phyloP scores from a whole-genome alignment of 2,888 invertebrate genomes.

The Mycalesis mineus region DNA sequence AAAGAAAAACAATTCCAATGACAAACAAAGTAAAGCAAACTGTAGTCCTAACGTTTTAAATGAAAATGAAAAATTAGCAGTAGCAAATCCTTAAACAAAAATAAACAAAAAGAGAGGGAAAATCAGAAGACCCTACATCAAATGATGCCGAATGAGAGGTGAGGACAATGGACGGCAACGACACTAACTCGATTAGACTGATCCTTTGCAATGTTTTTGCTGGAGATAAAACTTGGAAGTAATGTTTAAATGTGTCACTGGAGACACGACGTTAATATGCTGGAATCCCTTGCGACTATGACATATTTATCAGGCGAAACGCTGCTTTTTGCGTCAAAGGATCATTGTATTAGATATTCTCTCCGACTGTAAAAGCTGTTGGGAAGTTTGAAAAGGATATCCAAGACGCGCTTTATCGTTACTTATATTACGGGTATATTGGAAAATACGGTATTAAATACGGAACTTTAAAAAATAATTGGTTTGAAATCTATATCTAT shows the following conservation, averaged over 20 bases:
- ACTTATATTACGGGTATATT: neutral
- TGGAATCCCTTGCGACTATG: constrained; percentile 1
- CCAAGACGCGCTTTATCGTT: neutral
- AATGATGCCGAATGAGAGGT: constrained; percentile 47
- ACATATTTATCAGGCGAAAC: constrained; percentile 10
- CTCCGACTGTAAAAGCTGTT: constrained; percentile 13
- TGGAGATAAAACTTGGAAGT: constrained; percentile 7
- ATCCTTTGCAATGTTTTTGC: constrained; percentile 49
- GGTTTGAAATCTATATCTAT: too few relatives aligned
- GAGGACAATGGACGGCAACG: constrained; percentile 44
- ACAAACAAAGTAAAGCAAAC: constrained; percentile 48
- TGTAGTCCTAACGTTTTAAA: constrained; percentile 51
- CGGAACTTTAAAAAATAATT: too few relatives aligned
- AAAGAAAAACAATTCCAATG: too few relatives aligned
- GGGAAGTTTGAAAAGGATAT: constrained; percentile 12
- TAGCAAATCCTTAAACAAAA: constrained; percentile 36
- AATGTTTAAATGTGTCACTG: constrained; percentile 11
- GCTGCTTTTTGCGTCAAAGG: constrained; percentile 21
- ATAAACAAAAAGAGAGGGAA: constrained; percentile 41
- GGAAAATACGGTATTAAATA: too few relatives aligned
- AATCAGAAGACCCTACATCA: constrained; percentile 49
- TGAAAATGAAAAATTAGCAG: constrained; percentile 42
- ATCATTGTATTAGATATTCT: constrained; percentile 19
- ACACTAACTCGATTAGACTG: constrained; percentile 57
- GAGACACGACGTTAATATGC: neutral